Conservation (phyloP, 2,113 vertebrate species). For the Motacilla alba region DNA sequence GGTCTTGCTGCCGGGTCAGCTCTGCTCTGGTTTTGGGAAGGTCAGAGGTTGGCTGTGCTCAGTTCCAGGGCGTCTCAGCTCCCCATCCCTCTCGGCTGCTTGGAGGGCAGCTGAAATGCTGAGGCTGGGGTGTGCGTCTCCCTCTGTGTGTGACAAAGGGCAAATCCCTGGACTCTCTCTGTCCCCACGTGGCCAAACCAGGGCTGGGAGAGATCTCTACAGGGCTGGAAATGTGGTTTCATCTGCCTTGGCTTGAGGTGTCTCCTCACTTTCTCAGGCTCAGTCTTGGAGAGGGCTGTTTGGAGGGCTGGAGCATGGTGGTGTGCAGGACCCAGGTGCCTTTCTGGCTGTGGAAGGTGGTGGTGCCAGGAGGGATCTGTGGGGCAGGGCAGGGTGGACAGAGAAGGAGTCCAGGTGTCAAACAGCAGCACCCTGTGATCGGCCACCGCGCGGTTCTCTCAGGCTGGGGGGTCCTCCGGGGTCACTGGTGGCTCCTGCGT, state of each 20-base stretch:
- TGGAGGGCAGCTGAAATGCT: not conserved
- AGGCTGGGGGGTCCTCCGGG: not conserved
- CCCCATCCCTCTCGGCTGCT: not conserved
- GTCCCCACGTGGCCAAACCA: not conserved
- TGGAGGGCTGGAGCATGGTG: rapidly evolving
- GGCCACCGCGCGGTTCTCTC: rapidly evolving
- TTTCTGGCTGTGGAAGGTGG: not conserved
- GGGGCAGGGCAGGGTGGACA: not conserved
- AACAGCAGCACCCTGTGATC: not conserved
- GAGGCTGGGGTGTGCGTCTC: not conserved
- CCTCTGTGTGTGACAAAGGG: not conserved
- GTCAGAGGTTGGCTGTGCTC: not conserved
- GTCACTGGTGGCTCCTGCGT: rapidly evolving
- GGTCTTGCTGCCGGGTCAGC: not conserved
- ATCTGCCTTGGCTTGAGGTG: not conserved
- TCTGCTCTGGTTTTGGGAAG: not conserved
- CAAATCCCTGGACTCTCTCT: not conserved
- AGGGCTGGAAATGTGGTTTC: not conserved
- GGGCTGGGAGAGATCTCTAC: not conserved
- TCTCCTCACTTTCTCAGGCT: not conserved
- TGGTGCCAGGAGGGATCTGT: not conserved
- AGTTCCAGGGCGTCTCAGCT: not conserved
- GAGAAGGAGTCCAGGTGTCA: not conserved
- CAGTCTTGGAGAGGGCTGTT: not conserved
- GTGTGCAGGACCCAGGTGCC: not conserved